Conservation (phyloP, 2,113 vertebrate species). For the Esox niger region DNA sequence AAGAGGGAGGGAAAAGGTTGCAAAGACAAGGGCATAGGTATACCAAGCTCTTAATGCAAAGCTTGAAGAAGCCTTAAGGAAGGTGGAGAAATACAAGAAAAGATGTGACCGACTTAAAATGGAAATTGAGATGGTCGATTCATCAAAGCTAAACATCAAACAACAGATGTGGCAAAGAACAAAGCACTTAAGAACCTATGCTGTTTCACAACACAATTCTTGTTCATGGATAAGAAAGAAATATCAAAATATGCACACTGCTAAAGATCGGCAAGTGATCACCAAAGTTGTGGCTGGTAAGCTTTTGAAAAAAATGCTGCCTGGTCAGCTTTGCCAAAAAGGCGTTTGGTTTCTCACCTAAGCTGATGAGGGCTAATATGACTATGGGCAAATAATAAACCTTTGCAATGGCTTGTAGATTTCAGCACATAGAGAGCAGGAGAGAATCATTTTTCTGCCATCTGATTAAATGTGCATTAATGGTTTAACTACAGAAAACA, state of each 20-base stretch:
- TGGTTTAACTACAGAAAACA: too few species aligned
- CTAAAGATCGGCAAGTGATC: slow-evolving; percentile 3
- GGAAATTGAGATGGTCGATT: not conserved
- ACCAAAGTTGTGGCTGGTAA: slow-evolving; percentile 12
- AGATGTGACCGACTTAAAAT: not conserved
- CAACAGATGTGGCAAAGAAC: not conserved
- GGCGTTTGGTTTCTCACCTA: slow-evolving; percentile 16
- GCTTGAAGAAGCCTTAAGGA: not conserved
- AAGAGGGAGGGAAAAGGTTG: not conserved
- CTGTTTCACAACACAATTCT: too few species aligned
- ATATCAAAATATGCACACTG: not conserved
- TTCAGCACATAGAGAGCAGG: too few species aligned
- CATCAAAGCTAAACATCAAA: not conserved
- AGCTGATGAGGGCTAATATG: slow-evolving; percentile 9
- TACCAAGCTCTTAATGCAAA: not conserved
- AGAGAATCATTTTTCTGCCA: too few species aligned
- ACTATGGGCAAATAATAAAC: slow-evolving; percentile 11
- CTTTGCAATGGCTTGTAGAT: too few species aligned
- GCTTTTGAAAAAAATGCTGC: slow-evolving; percentile 13
- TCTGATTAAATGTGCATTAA: too few species aligned
- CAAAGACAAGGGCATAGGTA: not conserved
- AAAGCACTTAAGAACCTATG: not conserved
- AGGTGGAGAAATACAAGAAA: not conserved
- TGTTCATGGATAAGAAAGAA: not conserved
- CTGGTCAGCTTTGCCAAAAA: slow-evolving; percentile 7